Conservation (phyloP, 2,113 vertebrate genomes). For the Phyllostomus discolor region DNA sequence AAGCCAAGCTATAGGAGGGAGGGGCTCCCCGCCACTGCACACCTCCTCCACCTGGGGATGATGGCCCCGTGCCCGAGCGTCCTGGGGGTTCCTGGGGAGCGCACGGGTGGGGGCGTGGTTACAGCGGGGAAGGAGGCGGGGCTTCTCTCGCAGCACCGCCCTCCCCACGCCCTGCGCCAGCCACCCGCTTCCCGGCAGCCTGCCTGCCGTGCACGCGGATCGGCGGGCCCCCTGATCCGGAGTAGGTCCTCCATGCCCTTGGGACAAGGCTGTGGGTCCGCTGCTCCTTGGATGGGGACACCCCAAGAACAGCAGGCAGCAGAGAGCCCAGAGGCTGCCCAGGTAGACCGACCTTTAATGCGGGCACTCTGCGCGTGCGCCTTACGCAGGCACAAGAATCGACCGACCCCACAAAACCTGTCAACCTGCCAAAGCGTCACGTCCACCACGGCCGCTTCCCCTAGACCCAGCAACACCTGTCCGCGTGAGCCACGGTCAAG, state of each 20-base stretch:
- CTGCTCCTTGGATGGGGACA: rapidly evolving
- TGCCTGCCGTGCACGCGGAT: rapidly evolving
- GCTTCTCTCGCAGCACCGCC: rapidly evolving
- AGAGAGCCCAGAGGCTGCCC: rapidly evolving
- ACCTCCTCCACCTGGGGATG: rapidly evolving
- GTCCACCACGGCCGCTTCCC: neutral
- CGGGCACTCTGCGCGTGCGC: rapidly evolving
- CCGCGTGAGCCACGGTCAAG: neutral
- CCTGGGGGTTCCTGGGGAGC: no score
- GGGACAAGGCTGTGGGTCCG: neutral
- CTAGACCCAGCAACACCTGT: neutral
- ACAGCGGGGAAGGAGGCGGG: neutral
- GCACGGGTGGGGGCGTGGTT: rapidly evolving
- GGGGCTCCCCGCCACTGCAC: rapidly evolving
- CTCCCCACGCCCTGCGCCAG: neutral
- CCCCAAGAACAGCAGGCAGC: neutral
- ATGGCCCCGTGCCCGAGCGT: rapidly evolving
- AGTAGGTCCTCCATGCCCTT: neutral
- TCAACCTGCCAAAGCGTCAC: neutral
- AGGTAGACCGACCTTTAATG: rapidly evolving
- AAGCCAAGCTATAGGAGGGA: neutral
- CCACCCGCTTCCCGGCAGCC: neutral
- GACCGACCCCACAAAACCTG: rapidly evolving
- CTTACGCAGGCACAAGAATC: rapidly evolving
- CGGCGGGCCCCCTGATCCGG: neutral